phyloP scores from a whole-genome alignment of 1,140 invertebrate genomes.

The Geopemphigus sp. region DNA sequence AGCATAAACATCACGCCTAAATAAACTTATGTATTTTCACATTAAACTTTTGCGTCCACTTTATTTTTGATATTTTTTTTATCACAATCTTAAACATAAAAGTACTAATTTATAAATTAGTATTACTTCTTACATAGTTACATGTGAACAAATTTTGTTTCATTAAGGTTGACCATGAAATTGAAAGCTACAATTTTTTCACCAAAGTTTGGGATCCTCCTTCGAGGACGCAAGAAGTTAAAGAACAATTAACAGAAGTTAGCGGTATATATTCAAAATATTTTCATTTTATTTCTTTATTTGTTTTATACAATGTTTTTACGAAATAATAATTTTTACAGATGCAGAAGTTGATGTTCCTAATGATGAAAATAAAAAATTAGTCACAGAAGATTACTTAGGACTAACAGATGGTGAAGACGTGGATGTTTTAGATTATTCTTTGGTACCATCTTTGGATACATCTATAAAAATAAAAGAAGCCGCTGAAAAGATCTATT shows the following conservation, averaged over 20 bases:
- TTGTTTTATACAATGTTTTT: not conserved
- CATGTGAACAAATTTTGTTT: not conserved
- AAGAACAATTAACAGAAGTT: not conserved
- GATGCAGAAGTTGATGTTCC: conserved; percentile 33
- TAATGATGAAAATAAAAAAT: conserved; percentile 50
- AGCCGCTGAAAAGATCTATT: conserved; percentile 53
- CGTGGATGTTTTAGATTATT: conserved; percentile 47
- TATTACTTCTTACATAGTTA: not conserved
- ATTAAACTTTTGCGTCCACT: conserved; percentile 26
- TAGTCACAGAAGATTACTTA: conserved; percentile 51
- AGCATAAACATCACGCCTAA: conserved; percentile 35
- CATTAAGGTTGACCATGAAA: conserved; percentile 50
- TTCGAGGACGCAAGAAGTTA: conserved; percentile 29
- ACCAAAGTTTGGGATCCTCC: conserved; percentile 53
- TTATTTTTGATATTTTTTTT: not conserved
- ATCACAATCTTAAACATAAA: not conserved
- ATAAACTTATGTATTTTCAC: not conserved
- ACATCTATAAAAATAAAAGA: conserved; percentile 47
- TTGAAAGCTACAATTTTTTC: conserved; percentile 53
- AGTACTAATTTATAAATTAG: not conserved
- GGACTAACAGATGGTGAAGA: conserved; percentile 51
- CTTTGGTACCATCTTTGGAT: conserved; percentile 31
- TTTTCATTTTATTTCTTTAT: not conserved
- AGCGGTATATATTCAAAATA: conserved; percentile 2
- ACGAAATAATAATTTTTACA: not conserved